A percentile compares a stretch with the other conserved stretches of the same genome.
These are phyloP conservation scores for Metellina segmentata DNA, from an alignment of 2,888 invertebrate genomes.

Conservation along the genomic window DNA sequence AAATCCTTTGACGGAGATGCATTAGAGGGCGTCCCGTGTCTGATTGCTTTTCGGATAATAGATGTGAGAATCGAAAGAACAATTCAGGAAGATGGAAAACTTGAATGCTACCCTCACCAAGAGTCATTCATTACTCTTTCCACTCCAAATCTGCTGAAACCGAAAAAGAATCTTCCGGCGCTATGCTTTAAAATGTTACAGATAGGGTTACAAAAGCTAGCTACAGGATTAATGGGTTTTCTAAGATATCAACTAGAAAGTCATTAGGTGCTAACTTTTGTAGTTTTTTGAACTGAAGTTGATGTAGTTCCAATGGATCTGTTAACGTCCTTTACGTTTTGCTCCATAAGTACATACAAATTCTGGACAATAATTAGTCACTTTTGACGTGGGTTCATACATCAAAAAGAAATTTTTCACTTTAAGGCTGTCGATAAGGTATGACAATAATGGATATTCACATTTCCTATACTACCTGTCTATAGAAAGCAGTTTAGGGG, in stretches of 20 bases:
- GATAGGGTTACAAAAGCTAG: not conserved
- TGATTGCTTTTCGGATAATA: constrained; percentile 50
- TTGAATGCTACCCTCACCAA: constrained; percentile 8
- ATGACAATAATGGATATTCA: not conserved
- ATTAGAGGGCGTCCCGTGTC: not conserved
- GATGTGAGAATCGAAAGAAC: not conserved
- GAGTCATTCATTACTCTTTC: constrained; percentile 28
- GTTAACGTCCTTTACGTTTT: not conserved
- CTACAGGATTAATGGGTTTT: not conserved
- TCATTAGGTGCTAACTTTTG: not conserved
- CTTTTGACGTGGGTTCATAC: not conserved
- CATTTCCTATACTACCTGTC: not conserved
- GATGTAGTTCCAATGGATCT: not conserved
- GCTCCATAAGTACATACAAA: not conserved
- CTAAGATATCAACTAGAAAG: not conserved
- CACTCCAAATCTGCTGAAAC: not conserved
- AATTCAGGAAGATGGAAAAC: constrained; percentile 17
- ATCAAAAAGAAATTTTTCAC: not conserved
- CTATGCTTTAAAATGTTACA: not conserved
- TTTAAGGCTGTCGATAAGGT: not conserved
- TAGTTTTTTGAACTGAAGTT: not conserved
- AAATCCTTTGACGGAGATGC: not conserved
- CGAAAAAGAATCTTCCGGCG: not conserved
- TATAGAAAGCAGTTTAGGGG: too few relatives aligned
- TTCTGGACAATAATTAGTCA: not conserved